Evolutionary conservation across 2,113 vertebrate genomes (phyloP).

Genomic region (Lonchura striata): DNA sequence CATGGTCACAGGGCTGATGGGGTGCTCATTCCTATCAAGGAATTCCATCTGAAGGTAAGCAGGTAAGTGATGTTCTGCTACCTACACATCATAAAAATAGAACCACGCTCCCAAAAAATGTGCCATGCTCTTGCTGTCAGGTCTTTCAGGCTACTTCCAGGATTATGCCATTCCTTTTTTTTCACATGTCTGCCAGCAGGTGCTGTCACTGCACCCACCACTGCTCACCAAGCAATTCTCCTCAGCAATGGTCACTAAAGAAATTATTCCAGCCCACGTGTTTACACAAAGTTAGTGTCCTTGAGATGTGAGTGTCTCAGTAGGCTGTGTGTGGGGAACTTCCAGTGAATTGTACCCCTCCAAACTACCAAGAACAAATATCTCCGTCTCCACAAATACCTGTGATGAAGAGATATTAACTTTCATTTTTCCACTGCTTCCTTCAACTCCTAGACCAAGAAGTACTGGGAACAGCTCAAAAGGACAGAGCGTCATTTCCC

Average conservation of each 20-base stretch:
- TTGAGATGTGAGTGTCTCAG: not conserved
- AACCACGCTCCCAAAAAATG: accelerated
- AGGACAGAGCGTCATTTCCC: not conserved
- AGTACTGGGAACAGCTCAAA: not conserved
- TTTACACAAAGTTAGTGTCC: not conserved
- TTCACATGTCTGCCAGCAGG: not conserved
- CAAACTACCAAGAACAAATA: not conserved
- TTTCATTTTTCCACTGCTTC: not conserved
- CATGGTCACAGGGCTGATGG: not conserved
- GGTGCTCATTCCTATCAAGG: not conserved
- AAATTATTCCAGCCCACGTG: not conserved
- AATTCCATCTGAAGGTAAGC: not conserved
- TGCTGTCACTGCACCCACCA: not conserved
- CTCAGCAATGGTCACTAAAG: not conserved
- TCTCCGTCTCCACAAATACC: not conserved
- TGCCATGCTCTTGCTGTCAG: not conserved
- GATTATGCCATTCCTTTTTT: not conserved
- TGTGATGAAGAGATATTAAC: not conserved
- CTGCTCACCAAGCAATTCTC: not conserved
- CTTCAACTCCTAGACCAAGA: not conserved
- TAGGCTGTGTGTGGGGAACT: not conserved
- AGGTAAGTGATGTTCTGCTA: not conserved
- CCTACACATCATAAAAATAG: not conserved
- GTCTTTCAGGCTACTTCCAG: not conserved
- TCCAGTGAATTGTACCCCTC: not conserved